Evolutionary conservation across 2,888 invertebrate species (phyloP).

Genomic region (Anoncus sp.): DNA sequence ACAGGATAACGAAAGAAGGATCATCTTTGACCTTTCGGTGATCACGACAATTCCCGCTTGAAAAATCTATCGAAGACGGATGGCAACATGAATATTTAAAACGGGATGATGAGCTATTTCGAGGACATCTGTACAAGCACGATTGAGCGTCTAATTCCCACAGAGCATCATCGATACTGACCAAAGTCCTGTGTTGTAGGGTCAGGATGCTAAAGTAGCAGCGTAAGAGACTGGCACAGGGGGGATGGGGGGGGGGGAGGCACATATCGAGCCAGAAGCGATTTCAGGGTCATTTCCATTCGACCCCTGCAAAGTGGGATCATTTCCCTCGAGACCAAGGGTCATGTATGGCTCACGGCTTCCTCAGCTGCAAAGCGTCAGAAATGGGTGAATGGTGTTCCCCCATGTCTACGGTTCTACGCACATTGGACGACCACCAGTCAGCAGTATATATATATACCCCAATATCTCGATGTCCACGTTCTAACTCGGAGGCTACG

Average conservation of each 20-base stretch:
- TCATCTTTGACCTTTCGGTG: neutral
- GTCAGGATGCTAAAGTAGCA: constrained; percentile 31
- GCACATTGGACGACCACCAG: constrained; percentile 63
- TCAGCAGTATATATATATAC: constrained; percentile 55
- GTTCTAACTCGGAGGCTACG: constrained; percentile 35
- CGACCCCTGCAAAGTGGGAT: constrained; percentile 81
- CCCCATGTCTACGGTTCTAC: constrained; percentile 54
- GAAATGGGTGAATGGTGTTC: constrained; percentile 70
- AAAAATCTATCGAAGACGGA: neutral
- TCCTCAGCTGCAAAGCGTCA: constrained; percentile 60
- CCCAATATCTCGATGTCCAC: constrained; percentile 47
- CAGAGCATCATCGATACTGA: constrained; percentile 59
- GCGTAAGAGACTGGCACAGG: too few species aligned
- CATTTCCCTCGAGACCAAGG: constrained; percentile 80
- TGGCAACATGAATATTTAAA: constrained; percentile 33
- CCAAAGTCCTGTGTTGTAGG: constrained; percentile 35
- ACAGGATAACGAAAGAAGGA: too few species aligned
- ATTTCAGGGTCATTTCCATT: constrained; percentile 81
- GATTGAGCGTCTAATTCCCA: constrained; percentile 43
- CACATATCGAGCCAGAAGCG: constrained; percentile 65
- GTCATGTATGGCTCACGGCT: constrained; percentile 69
- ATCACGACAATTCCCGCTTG: neutral
- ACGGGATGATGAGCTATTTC: constrained; percentile 4
- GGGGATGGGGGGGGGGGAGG: neutral
- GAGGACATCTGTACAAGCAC: constrained; percentile 36